phyloP scores from a whole-genome alignment of 2,888 invertebrate species.

The Mesorhabditis sp. region DNA sequence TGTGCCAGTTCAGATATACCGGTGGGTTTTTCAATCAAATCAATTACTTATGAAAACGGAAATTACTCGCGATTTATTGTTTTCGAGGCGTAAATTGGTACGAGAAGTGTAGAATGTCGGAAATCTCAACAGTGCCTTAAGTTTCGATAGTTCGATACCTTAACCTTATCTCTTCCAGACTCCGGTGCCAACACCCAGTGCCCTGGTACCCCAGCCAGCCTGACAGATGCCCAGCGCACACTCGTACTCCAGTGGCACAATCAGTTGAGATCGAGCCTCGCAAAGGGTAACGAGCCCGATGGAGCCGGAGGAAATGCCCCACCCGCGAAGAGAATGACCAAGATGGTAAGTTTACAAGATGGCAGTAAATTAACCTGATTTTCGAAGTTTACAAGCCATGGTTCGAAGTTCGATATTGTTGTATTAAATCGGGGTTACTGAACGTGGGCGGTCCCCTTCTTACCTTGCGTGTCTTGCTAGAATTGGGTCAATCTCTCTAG shows the following conservation, averaged over 20 bases:
- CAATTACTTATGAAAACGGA: too few relatives aligned
- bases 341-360: background rate
- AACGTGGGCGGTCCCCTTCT: too few relatives aligned
- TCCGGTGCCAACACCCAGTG: background rate
- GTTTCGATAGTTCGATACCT: background rate
- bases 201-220: background rate
- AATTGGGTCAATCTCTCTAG: too few relatives aligned
- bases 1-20: background rate
- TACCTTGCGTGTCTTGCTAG: too few relatives aligned
- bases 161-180: background rate
- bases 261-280: constrained; percentile 5
- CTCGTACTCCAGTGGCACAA: constrained; percentile 5
- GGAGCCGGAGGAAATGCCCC: background rate
- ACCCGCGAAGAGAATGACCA: background rate
- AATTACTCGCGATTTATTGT: too few relatives aligned
- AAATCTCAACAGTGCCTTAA: too few relatives aligned
- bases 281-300: background rate
- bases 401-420: too few relatives aligned
- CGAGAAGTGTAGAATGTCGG: too few relatives aligned
- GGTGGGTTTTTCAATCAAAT: background rate
- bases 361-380: too few relatives aligned
- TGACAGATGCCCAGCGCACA: background rate
- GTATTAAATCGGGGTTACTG: too few relatives aligned
- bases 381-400: too few relatives aligned
- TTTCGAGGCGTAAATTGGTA: too few relatives aligned